Evolutionary conservation across 37 sponge, comb jelly and placozoan genomes (phyloP).

Genomic region (Petrosia ficiformis): DNA sequence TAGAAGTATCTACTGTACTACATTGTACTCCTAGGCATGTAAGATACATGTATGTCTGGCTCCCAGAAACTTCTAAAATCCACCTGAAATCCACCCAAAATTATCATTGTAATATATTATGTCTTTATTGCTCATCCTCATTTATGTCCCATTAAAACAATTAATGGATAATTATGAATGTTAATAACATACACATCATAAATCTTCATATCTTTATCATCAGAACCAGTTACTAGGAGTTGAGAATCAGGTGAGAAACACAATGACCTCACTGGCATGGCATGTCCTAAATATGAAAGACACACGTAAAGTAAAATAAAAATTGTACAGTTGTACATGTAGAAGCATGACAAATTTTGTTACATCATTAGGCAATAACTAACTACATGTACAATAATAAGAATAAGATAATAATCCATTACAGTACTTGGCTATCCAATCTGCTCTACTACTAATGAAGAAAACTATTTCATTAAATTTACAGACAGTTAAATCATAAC

Average conservation of each 20-base stretch:
- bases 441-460: too few relatives aligned
- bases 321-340: background rate
- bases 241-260: conserved; percentile 94
- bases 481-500: too few relatives aligned
- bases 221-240: conserved; percentile 90
- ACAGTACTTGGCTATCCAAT: too few relatives aligned
- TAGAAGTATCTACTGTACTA: too few relatives aligned
- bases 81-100: conserved; percentile 6
- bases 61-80: too few relatives aligned
- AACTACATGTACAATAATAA: too few relatives aligned
- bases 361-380: too few relatives aligned
- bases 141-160: background rate
- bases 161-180: background rate
- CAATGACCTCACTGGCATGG: conserved; percentile 94
- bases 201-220: conserved; percentile 96
- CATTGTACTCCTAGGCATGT: too few relatives aligned
- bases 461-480: too few relatives aligned
- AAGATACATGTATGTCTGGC: too few relatives aligned
- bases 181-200: conserved; percentile 82
- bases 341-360: too few relatives aligned
- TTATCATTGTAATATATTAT: conserved; percentile 7
- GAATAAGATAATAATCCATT: too few relatives aligned
- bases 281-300: conserved; percentile 74
- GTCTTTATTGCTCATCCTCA: background rate
- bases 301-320: background rate